Evolutionary conservation across 2,888 invertebrate genomes (phyloP), one percentile per base, ranked within the genome.

Genomic region (Drosophila paucipuncta): DNA sequence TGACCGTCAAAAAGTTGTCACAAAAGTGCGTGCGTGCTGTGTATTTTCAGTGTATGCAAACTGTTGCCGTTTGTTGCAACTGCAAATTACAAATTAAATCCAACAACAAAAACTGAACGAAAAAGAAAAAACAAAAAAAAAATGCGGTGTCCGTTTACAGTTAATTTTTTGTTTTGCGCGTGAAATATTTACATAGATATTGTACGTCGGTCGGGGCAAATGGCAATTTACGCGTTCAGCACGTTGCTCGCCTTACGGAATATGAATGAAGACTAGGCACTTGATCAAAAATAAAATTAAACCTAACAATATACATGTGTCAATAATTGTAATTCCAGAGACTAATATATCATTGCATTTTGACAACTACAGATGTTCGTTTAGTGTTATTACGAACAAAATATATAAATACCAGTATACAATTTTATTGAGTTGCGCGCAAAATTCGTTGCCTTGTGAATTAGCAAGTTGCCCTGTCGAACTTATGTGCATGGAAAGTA

Each of bases 161-260:
- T 43, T 11, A 67, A 53, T 39, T 63, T 63, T 73, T 47, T 57
- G 55, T 80, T 86, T 89, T 82, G 86, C 86, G 89, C 77, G 77
- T 88, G 73, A 75, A 83, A 75, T 71, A 65, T 53, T 53, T 31
- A 69, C 25, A 25, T 71, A 68, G 55, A 35, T 35, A 16, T 47
- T 47, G 13, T 47, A 13, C 47, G 47, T 22, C 47, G 47, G 64
- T 66, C 58, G 37, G 67, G 41, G 52, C 52, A 49, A 62, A 49
- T 57, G 25, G 43, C 58, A 73, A 77, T 59, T 76, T 67, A 65
- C 41, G 52, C 61, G 69, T 76, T 88, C 57, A 82, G 80, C 82
- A 78, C 78, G 78, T 78, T 81, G 58, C 58, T 47, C 18, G 61
- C 37, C 55, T 53, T 47, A 71, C 66, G 53, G 50, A 72, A 77